A percentile compares a stretch with the other conserved stretches of the same genome.
Conservation (phyloP, 2,113 vertebrate genomes). For the rabbit (Oryctolagus cuniculus) region DNA sequence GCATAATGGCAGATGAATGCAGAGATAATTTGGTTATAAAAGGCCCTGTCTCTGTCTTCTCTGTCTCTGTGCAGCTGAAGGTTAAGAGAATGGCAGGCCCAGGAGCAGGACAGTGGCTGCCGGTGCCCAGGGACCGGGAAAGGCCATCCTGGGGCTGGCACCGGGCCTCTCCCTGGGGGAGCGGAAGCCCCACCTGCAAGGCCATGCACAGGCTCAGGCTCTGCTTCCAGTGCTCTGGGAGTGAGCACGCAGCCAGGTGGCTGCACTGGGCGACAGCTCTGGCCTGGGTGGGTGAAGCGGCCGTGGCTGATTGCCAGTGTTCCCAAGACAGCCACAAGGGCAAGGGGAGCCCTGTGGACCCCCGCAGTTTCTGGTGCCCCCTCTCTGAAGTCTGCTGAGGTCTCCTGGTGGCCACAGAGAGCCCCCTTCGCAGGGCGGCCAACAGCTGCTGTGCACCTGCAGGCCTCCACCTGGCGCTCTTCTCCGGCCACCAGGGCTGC, state of each 20-base stretch:
- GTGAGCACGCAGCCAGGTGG: neutral
- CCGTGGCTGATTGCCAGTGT: neutral
- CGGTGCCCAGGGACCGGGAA: neutral
- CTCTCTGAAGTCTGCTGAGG: neutral
- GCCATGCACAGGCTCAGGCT: neutral
- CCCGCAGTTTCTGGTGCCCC: neutral
- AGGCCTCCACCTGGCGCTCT: neutral
- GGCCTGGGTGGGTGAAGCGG: neutral
- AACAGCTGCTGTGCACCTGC: neutral
- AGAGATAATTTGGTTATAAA: conserved; percentile 89
- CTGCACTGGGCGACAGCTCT: neutral
- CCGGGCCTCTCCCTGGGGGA: neutral
- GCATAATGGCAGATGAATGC: conserved; percentile 90
- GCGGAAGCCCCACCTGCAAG: conserved; percentile 35
- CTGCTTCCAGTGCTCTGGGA: neutral
- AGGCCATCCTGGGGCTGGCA: neutral
- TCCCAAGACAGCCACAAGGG: neutral
- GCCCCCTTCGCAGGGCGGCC: neutral
- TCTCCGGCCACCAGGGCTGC: neutral
- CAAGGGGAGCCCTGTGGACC: accelerated
- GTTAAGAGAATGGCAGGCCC: conserved; percentile 86
- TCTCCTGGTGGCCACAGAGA: neutral
- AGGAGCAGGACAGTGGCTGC: conserved; percentile 57
- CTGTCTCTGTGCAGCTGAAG: conserved; percentile 83
- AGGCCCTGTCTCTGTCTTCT: conserved; percentile 80